These are phyloP conservation scores for Dryocosmus kuriphilus DNA, from an alignment of 2,888 invertebrate genomes.

Conservation along the genomic window DNA sequence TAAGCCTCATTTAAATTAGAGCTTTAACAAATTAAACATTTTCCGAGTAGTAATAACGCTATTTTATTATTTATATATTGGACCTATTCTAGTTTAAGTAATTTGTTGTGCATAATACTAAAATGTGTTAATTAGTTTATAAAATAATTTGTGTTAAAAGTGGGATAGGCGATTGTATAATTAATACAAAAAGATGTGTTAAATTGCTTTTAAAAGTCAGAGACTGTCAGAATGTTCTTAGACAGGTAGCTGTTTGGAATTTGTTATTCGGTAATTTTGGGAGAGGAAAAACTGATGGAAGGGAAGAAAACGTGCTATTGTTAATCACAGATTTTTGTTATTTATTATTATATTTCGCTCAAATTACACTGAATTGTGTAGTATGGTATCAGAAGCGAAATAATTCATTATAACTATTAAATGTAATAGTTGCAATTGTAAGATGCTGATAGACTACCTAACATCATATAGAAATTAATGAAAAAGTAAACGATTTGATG, in stretches of 20 bases:
- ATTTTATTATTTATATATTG: no score
- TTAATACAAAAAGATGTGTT: conserved; percentile 63
- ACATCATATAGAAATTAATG: neutral
- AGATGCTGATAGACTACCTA: conserved; percentile 10
- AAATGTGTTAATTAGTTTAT: neutral
- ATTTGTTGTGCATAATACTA: neutral
- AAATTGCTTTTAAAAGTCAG: conserved; percentile 44
- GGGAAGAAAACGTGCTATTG: conserved; percentile 21
- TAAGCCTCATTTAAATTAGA: no score
- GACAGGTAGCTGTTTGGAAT: neutral
- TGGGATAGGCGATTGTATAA: neutral
- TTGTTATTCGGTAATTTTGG: neutral
- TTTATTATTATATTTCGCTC: conserved; percentile 5
- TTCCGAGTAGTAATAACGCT: neutral
- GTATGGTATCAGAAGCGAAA: conserved; percentile 4
- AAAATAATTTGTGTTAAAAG: neutral
- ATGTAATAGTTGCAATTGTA: conserved; percentile 35
- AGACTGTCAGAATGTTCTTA: neutral
- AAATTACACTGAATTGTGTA: conserved; percentile 13
- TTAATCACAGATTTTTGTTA: conserved; percentile 21
- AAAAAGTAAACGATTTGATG: neutral
- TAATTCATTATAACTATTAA: conserved; percentile 20
- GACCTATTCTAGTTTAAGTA: neutral
- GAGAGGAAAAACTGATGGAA: neutral
- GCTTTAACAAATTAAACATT: neutral